phyloP scores from a whole-genome alignment of 53 echinoderm and acorn worm species.

The Actinopyga echinites region DNA sequence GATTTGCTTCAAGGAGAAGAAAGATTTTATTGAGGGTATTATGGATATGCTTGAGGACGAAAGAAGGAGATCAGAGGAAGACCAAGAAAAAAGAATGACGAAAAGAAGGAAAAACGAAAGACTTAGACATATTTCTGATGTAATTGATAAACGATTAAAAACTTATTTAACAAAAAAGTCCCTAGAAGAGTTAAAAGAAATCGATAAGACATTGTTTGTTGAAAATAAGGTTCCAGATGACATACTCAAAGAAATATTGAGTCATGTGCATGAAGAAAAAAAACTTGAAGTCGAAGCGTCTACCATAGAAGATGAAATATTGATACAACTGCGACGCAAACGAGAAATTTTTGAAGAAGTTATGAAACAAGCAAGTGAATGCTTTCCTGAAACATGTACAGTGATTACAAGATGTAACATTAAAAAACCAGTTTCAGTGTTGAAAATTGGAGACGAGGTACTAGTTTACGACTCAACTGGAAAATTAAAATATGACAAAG shows the following conservation, averaged over 20 bases:
- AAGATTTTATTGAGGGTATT: no score
- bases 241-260: background rate
- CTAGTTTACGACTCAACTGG: background rate
- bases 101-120: background rate
- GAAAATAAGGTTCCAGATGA: background rate
- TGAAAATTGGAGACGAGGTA: background rate
- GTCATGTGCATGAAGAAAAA: background rate
- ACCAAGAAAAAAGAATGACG: background rate
- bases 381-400: background rate
- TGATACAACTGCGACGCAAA: background rate
- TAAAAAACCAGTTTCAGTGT: background rate
- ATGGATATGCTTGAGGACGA: no score
- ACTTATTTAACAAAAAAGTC: background rate
- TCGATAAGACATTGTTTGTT: background rate
- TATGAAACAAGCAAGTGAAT: background rate
- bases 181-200: background rate
- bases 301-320: background rate
- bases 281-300: background rate
- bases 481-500: background rate
- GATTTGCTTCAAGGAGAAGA: no score
- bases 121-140: background rate
- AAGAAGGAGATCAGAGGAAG: background rate
- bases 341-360: background rate
- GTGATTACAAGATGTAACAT: background rate
- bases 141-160: background rate